A percentile compares a stretch with the other conserved stretches of the same genome.
These are phyloP conservation scores for Pilophorus perplexus DNA, from an alignment of 2,888 invertebrate species.

Conservation along the genomic window DNA sequence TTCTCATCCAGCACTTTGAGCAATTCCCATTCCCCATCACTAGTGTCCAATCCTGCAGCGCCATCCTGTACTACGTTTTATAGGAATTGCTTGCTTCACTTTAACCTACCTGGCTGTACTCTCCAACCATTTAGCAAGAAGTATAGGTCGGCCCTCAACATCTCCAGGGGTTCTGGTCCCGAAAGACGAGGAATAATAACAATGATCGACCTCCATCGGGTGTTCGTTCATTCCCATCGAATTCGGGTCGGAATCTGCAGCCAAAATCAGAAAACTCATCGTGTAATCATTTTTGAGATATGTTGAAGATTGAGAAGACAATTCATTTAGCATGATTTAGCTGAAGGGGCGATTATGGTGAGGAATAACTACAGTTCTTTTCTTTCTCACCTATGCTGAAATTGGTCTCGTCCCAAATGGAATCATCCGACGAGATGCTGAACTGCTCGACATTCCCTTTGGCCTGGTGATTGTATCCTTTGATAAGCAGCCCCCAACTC, in stretches of 20 bases:
- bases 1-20: too few relatives aligned
- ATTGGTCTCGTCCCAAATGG: slow-evolving; percentile 67
- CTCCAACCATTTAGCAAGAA: slow-evolving; percentile 72
- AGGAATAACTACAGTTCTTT: too few relatives aligned
- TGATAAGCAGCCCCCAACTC: slow-evolving; percentile 48
- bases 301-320: too few relatives aligned
- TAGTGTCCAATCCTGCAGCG: too few relatives aligned
- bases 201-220: slow-evolving; percentile 52
- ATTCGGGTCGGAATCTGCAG: slow-evolving; percentile 43
- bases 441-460: slow-evolving; percentile 77
- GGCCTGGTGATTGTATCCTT: slow-evolving; percentile 56
- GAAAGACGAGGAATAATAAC: slow-evolving; percentile 46
- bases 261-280: too few relatives aligned
- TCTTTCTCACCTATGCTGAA: slow-evolving; percentile 36
- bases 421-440: slow-evolving; percentile 73
- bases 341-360: too few relatives aligned
- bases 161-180: slow-evolving; percentile 36
- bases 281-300: too few relatives aligned
- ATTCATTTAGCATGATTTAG: too few relatives aligned
- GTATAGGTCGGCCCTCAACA: slow-evolving; percentile 54
- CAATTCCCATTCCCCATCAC: too few relatives aligned
- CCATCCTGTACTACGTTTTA: too few relatives aligned
- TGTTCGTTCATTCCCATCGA: slow-evolving; percentile 50
- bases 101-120: slow-evolving; percentile 69
- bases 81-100: too few relatives aligned